Base-by-base conservation (phyloP, 2,888 invertebrate genomes). In the Polietes domitor region DNA sequence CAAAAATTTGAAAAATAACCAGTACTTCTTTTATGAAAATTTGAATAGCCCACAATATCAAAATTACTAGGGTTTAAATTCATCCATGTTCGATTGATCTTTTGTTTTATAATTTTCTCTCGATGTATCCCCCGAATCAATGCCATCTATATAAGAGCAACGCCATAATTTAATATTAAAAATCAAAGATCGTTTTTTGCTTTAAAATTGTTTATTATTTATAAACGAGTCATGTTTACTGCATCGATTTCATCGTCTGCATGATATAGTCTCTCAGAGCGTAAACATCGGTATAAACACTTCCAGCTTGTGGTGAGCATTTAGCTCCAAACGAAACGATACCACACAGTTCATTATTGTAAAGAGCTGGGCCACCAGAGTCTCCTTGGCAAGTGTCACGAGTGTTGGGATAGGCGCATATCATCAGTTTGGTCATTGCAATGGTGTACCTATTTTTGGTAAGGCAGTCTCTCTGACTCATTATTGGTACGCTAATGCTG, bases 351-450 rank as follows among this genome's bases (percentile, higher is more conserved):
- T 86, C 50, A 3, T 87, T 87, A 2, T 87, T 83, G 41, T 79
- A 77, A 73, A 89, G 85, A 41, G 91, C 70, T 2, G 91, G 90
- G 12, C 91, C 91, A 9, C 91, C 91, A 7, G 91, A 90, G 83
- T 91, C 91, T 12, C 90, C 91, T 58, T 90, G 89, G 79, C 91
- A 91, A n/a, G 90, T 86, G 86, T 91, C 91, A 76, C 88, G 87
- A 0, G 85, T 88, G n/a, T n/a, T n/a, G 0, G 72, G 53, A 15
- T 7, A 41, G n/a, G 90, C 90, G 58, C 91, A 91, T 17, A 91
- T 19, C 91, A 91, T 91, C 1, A 88, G 87, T 0, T 17, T 10
- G 37, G 37, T 37, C 12, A 37, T 37, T 1, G 10, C 1, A 7
- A 9, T 9, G 63, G 73, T 10, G 53, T 28, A 17, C 0, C 75